Evolutionary conservation across 2,113 vertebrate genomes (phyloP).

Genomic region (Dicaeum eximium): DNA sequence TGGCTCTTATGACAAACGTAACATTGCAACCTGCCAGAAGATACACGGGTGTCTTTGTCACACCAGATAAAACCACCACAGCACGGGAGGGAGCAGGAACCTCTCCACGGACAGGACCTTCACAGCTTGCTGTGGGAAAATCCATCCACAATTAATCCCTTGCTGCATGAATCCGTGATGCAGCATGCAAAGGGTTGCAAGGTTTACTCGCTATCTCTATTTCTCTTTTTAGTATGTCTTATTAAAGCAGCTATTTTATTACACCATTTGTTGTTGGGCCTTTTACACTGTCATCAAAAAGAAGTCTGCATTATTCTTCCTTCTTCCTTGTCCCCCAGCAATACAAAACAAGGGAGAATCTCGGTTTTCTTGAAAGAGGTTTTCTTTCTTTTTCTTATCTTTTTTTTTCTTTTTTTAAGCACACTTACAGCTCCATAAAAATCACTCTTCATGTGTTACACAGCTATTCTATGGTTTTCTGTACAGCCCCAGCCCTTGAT

Average conservation of each 20-base stretch:
- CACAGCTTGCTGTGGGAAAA: fast-evolving
- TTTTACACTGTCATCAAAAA: not conserved
- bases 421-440: not conserved
- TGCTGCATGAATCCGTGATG: fast-evolving
- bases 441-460: not conserved
- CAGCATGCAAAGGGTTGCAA: not conserved
- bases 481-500: not conserved
- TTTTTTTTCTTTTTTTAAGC: not conserved
- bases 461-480: not conserved
- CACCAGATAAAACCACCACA: not conserved
- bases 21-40: not conserved
- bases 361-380: not conserved
- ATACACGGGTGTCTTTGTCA: not conserved
- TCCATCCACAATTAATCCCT: not conserved
- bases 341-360: not conserved
- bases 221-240: not conserved
- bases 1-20: not conserved
- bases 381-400: not conserved
- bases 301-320: not conserved
- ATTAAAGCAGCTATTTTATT: not conserved
- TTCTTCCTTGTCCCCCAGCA: not conserved
- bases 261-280: not conserved
- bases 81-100: not conserved
- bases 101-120: not conserved
- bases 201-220: not conserved